phyloP scores from a whole-genome alignment of 2,113 vertebrate species.

The Columba janthina region DNA sequence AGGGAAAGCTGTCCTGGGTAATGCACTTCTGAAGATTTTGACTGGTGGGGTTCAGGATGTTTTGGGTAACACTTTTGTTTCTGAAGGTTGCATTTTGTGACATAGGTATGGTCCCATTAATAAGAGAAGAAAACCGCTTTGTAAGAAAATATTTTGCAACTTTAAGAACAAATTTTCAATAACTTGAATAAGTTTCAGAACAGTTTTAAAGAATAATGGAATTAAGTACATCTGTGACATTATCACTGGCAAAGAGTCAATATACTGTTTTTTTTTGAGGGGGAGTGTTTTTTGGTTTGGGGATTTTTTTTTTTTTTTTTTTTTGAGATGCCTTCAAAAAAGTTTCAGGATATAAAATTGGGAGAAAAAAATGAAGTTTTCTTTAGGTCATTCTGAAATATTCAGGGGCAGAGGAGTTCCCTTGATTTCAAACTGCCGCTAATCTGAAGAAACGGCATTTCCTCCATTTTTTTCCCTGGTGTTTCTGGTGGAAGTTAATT shows the following conservation, averaged over 20 bases:
- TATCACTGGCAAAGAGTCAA: neutral
- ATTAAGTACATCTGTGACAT: neutral
- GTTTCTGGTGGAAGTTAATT: neutral
- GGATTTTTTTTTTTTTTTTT: no score
- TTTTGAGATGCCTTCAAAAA: neutral
- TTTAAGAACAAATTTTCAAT: neutral
- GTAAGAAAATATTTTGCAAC: neutral
- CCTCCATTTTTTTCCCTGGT: neutral
- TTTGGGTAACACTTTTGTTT: neutral
- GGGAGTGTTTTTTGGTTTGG: neutral
- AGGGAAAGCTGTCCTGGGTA: neutral
- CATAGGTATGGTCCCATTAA: neutral
- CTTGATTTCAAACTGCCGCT: neutral
- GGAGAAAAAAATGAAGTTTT: fast-evolving
- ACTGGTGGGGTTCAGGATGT: neutral
- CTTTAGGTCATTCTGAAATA: neutral
- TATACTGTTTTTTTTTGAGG: neutral
- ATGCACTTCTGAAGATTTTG: neutral
- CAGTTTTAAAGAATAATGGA: neutral
- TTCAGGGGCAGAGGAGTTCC: neutral
- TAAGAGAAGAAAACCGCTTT: neutral
- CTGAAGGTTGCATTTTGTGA: neutral
- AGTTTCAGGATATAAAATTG: neutral
- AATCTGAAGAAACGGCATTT: neutral
- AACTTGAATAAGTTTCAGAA: neutral